Evolutionary conservation across 2,113 vertebrate genomes (phyloP).

Genomic region (Scomber japonicus): DNA sequence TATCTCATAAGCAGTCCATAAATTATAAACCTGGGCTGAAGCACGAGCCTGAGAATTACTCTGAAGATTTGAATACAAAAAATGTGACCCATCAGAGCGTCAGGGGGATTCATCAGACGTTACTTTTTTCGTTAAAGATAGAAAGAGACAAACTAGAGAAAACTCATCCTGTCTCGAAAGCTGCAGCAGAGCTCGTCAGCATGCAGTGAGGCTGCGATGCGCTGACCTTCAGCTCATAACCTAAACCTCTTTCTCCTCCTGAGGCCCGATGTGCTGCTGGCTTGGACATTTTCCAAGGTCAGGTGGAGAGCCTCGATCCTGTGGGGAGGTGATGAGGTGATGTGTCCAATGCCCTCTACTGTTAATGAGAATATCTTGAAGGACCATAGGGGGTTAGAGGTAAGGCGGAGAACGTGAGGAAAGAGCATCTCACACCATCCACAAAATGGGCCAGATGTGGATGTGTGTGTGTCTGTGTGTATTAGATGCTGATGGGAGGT

Average conservation of each 20-base stretch:
- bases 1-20: slow-evolving; percentile 19
- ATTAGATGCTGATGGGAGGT: slow-evolving; percentile 3
- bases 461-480: slow-evolving; percentile 1
- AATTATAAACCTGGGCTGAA: slow-evolving; percentile 17
- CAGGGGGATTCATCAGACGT: slow-evolving; percentile 10
- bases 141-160: background rate
- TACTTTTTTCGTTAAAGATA: background rate
- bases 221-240: slow-evolving; percentile 68
- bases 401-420: slow-evolving; percentile 11
- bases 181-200: slow-evolving; percentile 56
- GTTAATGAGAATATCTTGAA: slow-evolving; percentile 57
- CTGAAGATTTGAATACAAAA: slow-evolving; percentile 11
- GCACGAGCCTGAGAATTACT: background rate
- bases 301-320: slow-evolving; percentile 43
- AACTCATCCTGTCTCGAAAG: slow-evolving; percentile 16
- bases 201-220: slow-evolving; percentile 34
- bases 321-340: slow-evolving; percentile 62
- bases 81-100: slow-evolving; percentile 16
- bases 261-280: slow-evolving; percentile 48
- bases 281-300: slow-evolving; percentile 71
- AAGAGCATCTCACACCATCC: slow-evolving; percentile 33
- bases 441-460: slow-evolving; percentile 25
- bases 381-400: slow-evolving; percentile 20
- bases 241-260: slow-evolving; percentile 46
- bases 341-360: slow-evolving; percentile 60